Percentiles rank a stretch among this genome's conserved stretches.
These are phyloP conservation scores for Crematogaster levior DNA, from an alignment of 2,888 invertebrate species.

Conservation along the genomic window DNA sequence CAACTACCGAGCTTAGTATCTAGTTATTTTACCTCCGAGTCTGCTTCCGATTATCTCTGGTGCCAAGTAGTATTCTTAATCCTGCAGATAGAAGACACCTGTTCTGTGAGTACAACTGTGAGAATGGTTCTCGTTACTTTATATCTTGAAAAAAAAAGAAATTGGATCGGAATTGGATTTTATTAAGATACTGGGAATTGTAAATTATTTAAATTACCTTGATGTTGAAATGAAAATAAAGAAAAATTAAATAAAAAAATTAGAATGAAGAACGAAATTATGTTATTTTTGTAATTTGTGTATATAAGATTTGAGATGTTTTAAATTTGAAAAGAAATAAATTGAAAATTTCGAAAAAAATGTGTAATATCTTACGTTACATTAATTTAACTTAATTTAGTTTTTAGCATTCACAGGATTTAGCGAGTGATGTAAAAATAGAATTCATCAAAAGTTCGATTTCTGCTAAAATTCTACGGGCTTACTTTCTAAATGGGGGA, in stretches of 20 bases:
- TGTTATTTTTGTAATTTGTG: background rate
- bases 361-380: background rate
- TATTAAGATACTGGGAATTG: background rate
- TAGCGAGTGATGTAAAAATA: background rate
- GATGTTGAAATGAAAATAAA: background rate
- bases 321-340: background rate
- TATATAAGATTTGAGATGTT: background rate
- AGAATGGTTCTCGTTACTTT: background rate
- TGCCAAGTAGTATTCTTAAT: conserved; percentile 27
- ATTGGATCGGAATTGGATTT: conserved; percentile 12
- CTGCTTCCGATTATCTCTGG: conserved; percentile 34
- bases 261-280: background rate
- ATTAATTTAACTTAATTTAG: background rate
- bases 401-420: background rate
- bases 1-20: conserved; percentile 33
- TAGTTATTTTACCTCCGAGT: conserved; percentile 45
- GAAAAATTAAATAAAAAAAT: background rate
- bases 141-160: background rate
- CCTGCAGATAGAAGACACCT: background rate
- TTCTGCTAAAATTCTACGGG: background rate
- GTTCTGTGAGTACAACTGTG: background rate
- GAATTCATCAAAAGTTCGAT: background rate
- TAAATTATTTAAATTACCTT: background rate
- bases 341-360: background rate
- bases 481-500: background rate